Conservation (phyloP, 1,140 invertebrate species). For the Drosophila yakuba region DNA sequence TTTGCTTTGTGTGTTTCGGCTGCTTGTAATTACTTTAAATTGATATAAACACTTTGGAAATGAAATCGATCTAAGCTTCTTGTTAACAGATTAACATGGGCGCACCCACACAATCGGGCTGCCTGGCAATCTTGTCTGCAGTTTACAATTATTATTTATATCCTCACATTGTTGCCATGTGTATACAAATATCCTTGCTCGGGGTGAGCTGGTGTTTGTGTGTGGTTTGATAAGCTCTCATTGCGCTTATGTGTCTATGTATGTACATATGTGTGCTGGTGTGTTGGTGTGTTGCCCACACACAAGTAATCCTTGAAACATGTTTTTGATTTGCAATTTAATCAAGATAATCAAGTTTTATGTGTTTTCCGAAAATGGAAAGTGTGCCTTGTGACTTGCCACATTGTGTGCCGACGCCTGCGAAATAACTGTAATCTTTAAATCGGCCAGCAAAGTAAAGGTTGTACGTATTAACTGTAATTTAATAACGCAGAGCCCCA, state of each 20-base stretch:
- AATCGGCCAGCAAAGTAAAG: conserved; percentile 61
- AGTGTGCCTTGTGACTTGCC: conserved; percentile 73
- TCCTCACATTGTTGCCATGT: conserved; percentile 50
- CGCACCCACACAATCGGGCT: conserved; percentile 33
- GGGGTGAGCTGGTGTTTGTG: conserved; percentile 29
- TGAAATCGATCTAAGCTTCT: conserved; percentile 83
- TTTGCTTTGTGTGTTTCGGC: conserved; percentile 63
- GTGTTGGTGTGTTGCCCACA: conserved; percentile 43
- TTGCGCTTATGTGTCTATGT: background rate
- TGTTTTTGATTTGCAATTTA: conserved; percentile 84
- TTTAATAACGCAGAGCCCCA: conserved; percentile 58
- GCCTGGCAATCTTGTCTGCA: conserved; percentile 50
- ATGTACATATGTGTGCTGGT: background rate
- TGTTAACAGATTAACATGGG: conserved; percentile 80
- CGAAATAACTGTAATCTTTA: conserved; percentile 63
- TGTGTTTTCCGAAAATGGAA: conserved; percentile 83
- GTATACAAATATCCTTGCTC: conserved; percentile 47
- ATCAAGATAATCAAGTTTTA: conserved; percentile 84
- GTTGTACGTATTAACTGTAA: conserved; percentile 65
- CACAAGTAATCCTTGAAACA: conserved; percentile 82
- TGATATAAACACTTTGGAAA: conserved; percentile 82
- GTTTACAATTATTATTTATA: conserved; percentile 80
- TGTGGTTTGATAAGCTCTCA: conserved; percentile 66
- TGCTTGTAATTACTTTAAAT: conserved; percentile 83
- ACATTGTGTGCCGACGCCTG: conserved; percentile 66